Percentiles rank a stretch among this genome's conserved stretches.
These are phyloP conservation scores for Bombus terrestris DNA, from an alignment of 1,140 invertebrate genomes.

Conservation along the genomic window DNA sequence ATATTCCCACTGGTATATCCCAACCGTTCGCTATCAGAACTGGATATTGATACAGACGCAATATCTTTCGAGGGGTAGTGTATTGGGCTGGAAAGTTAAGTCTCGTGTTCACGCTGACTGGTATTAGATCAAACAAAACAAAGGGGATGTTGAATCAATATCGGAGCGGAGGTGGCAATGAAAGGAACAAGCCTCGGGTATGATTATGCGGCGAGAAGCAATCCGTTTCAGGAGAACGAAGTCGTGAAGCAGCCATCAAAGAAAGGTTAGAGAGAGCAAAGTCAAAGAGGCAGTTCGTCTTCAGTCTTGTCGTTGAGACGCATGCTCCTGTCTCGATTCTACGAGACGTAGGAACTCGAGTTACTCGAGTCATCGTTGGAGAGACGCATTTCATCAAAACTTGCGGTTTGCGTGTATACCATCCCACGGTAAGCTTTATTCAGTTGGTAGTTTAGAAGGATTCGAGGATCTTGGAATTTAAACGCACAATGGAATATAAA, in stretches of 20 bases:
- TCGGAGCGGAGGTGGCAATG: background rate
- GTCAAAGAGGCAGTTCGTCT: conserved; percentile 1
- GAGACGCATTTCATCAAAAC: conserved; percentile 72
- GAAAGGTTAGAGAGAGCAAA: conserved; percentile 9
- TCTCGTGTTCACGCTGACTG: background rate
- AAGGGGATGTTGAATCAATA: conserved; percentile 12
- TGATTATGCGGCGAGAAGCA: conserved; percentile 46
- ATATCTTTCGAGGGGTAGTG: background rate
- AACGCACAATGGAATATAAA: background rate
- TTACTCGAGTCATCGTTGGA: conserved; percentile 23
- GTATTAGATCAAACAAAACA: conserved; percentile 28
- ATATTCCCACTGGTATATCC: background rate
- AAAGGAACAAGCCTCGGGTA: conserved; percentile 40
- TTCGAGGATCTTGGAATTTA: background rate
- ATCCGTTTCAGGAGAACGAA: background rate
- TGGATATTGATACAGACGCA: conserved; percentile 44
- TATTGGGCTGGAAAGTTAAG: conserved; percentile 7
- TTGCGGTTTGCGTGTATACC: conserved; percentile 54
- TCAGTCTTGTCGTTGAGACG: conserved; percentile 23
- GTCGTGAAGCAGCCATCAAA: background rate
- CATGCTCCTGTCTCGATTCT: conserved; percentile 8
- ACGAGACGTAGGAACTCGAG: background rate
- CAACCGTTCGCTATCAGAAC: background rate
- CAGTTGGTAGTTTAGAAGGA: background rate
- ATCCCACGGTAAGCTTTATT: conserved; percentile 2